Percentiles rank a stretch among this genome's conserved stretches.
Conservation (phyloP, 2,797 vertebrate genomes). For the Karalla daura region DNA sequence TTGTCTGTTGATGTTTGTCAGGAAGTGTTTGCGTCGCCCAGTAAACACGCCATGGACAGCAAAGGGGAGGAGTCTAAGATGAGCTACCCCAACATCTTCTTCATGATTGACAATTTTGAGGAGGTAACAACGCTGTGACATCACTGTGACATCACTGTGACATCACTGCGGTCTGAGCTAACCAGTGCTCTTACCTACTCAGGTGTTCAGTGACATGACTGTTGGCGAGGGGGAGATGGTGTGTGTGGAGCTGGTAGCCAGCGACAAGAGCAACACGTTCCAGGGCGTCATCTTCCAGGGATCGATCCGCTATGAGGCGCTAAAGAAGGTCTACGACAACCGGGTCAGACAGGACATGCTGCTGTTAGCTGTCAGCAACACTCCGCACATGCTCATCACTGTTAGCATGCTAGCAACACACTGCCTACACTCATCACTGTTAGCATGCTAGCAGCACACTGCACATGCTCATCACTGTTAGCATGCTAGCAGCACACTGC, state of each 20-base stretch:
- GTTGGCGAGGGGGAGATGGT: conserved; percentile 99
- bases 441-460: no score
- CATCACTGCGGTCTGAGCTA: no score
- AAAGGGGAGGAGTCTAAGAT: conserved; percentile 99
- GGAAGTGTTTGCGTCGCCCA: conserved; percentile 98
- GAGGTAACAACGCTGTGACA: conserved; percentile 84
- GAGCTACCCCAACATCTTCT: conserved; percentile 99
- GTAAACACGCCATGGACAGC: conserved; percentile 99
- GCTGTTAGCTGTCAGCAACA: no score
- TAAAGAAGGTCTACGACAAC: conserved; percentile 99
- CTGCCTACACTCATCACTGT: no score
- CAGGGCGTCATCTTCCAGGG: conserved; percentile 99
- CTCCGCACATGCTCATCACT: no score
- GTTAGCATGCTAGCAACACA: no score
- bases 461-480: no score
- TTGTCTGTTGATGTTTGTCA: conserved; percentile 56
- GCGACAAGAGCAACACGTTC: conserved; percentile 95
- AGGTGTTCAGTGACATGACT: conserved; percentile 98
- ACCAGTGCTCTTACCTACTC: no score
- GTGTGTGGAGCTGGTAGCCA: conserved; percentile 97
- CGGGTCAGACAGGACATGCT: no score
- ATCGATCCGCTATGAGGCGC: conserved; percentile 97
- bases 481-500: no score
- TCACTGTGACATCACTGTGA: no score
- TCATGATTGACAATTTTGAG: conserved; percentile 99